Conservation (phyloP, 2,888 invertebrate genomes). For the Cephus nigrinus region DNA sequence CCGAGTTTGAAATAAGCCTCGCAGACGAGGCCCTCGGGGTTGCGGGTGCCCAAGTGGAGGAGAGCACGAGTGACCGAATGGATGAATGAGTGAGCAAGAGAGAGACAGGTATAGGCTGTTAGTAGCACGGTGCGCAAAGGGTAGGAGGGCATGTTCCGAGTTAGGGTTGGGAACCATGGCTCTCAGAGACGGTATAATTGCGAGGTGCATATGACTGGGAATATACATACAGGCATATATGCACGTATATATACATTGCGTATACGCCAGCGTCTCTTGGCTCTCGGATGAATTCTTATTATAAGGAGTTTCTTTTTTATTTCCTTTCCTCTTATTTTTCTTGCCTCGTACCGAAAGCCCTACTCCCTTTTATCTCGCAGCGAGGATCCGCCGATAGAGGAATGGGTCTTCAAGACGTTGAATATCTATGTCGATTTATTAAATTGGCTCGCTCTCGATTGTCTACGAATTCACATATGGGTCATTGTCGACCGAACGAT, state of each 20-base stretch:
- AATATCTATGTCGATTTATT: not conserved
- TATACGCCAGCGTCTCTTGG: conserved; percentile 38
- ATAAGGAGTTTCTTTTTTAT: conserved; percentile 26
- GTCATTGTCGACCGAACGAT: not conserved
- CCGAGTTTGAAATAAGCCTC: conserved; percentile 30
- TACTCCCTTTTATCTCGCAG: not conserved
- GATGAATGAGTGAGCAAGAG: not conserved
- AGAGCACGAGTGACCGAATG: not conserved
- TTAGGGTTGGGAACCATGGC: conserved; percentile 21
- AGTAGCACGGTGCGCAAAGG: conserved; percentile 20
- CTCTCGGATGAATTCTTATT: conserved; percentile 42
- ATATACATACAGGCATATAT: not conserved
- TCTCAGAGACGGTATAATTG: conserved; percentile 33
- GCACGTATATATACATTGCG: not conserved
- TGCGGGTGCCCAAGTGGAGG: not conserved
- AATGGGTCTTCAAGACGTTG: not conserved
- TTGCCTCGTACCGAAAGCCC: conserved; percentile 13
- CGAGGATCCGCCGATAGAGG: not conserved
- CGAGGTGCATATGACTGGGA: conserved; percentile 48
- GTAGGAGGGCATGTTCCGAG: conserved; percentile 12
- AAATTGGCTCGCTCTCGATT: not conserved
- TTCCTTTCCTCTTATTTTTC: conserved; percentile 28
- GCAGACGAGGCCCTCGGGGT: conserved; percentile 12
- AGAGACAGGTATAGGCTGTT: not conserved
- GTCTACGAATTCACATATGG: not conserved